Evolutionary conservation across 1,140 invertebrate species (phyloP).

Genomic region (Drosophila murphyi): DNA sequence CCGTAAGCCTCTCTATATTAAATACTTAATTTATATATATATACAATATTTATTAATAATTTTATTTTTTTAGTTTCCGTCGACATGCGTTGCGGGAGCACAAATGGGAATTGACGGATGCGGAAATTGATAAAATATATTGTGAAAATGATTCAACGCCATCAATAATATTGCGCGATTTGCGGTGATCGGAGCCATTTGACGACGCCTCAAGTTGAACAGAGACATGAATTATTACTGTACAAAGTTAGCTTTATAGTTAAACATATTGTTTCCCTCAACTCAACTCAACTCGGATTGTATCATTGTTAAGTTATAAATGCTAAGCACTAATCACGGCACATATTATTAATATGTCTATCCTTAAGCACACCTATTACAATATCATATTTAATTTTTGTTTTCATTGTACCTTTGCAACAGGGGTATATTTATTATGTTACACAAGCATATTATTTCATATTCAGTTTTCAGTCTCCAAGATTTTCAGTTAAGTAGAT

Average conservation of each 20-base stretch:
- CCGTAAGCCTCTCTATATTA: slow-evolving; percentile 48
- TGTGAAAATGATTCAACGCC: neutral
- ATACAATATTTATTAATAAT: neutral
- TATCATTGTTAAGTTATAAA: slow-evolving; percentile 3
- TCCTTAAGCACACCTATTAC: slow-evolving; percentile 1
- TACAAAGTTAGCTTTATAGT: slow-evolving; percentile 23
- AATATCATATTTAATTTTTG: neutral
- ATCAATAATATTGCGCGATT: neutral
- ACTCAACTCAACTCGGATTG: neutral
- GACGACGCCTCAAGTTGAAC: neutral
- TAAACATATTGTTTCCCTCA: slow-evolving; percentile 1
- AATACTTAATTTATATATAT: neutral
- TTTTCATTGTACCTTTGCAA: slow-evolving; percentile 1
- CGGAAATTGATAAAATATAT: slow-evolving; percentile 44
- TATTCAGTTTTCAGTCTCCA: neutral
- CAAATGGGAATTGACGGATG: slow-evolving; percentile 45
- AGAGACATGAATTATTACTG: slow-evolving; percentile 9
- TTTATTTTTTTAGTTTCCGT: slow-evolving; percentile 39
- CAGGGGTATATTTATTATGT: slow-evolving; percentile 5
- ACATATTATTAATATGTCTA: neutral
- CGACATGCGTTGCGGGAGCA: slow-evolving; percentile 55
- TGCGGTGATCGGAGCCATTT: too few relatives aligned
- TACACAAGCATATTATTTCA: slow-evolving; percentile 4
- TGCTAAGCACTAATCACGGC: neutral
- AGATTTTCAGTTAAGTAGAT: neutral